phyloP scores from a whole-genome alignment of 2,113 vertebrate species.

The Carassius carassius region DNA sequence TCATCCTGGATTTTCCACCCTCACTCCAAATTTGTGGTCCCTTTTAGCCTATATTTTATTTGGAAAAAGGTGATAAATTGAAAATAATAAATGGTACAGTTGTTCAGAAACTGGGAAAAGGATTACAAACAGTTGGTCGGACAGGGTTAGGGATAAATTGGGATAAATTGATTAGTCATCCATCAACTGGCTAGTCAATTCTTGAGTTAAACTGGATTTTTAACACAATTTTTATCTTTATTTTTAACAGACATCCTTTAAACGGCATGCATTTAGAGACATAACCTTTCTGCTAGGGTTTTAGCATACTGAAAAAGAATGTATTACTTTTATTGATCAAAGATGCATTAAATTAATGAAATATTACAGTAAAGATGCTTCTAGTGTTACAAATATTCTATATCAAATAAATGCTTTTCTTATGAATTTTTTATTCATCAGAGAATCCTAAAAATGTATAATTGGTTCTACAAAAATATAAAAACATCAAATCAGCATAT shows the following conservation, averaged over 20 bases:
- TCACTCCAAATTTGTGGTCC: slow-evolving; percentile 1
- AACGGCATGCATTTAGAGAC: not conserved
- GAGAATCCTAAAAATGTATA: too few relatives aligned
- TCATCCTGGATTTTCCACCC: not conserved
- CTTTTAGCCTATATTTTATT: not conserved
- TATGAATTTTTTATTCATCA: too few relatives aligned
- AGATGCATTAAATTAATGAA: too few relatives aligned
- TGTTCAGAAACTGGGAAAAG: not conserved
- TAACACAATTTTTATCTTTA: too few relatives aligned
- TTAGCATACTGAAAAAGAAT: not conserved
- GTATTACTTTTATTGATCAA: too few relatives aligned
- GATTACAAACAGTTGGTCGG: not conserved
- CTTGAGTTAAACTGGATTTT: not conserved
- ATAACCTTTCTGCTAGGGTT: not conserved
- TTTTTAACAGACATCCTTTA: not conserved
- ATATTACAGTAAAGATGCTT: too few relatives aligned
- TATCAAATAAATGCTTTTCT: too few relatives aligned
- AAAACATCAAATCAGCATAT: too few relatives aligned
- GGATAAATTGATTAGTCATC: not conserved
- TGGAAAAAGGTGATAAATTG: not conserved
- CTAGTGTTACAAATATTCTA: too few relatives aligned
- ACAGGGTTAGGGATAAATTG: not conserved
- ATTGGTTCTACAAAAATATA: too few relatives aligned
- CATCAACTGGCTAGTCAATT: not conserved
- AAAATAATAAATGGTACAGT: not conserved